phyloP scores from a whole-genome alignment of 2,797 vertebrate genomes.

The Percopsis omiscomaycus region DNA sequence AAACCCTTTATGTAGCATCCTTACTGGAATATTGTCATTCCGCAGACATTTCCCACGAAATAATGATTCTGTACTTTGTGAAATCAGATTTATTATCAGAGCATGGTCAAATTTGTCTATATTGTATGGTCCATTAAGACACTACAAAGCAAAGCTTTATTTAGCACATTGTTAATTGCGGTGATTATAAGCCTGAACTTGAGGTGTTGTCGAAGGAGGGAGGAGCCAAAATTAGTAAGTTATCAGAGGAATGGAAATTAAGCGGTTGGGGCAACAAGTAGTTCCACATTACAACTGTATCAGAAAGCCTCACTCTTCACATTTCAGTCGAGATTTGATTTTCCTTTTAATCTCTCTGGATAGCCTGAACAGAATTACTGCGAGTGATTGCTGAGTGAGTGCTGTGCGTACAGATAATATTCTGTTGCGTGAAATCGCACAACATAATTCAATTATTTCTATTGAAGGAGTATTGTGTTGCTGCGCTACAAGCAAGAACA shows the following conservation, averaged over 20 bases:
- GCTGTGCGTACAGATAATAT: slow-evolving; percentile 57
- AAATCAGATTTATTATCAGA: slow-evolving; percentile 76
- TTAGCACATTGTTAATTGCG: slow-evolving; percentile 71
- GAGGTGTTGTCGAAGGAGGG: slow-evolving; percentile 54
- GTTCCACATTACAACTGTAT: slow-evolving; percentile 7
- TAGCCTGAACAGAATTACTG: slow-evolving; percentile 52
- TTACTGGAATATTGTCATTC: too few species aligned
- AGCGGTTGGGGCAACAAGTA: slow-evolving; percentile 21
- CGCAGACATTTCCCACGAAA: too few species aligned
- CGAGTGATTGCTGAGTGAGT: slow-evolving; percentile 53
- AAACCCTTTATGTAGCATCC: too few species aligned
- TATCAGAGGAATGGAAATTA: slow-evolving; percentile 52
- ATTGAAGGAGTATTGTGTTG: slow-evolving; percentile 45
- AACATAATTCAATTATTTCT: slow-evolving; percentile 61
- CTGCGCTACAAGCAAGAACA: slow-evolving; percentile 37
- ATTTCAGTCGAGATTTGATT: slow-evolving; percentile 41
- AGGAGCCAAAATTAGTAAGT: slow-evolving; percentile 57
- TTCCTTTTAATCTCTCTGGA: slow-evolving; percentile 48
- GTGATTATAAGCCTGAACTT: slow-evolving; percentile 71
- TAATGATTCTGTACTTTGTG: slow-evolving; percentile 73
- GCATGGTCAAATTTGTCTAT: slow-evolving; percentile 71
- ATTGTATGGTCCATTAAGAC: slow-evolving; percentile 65
- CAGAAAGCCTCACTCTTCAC: slow-evolving; percentile 13
- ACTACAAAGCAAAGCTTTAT: slow-evolving; percentile 67
- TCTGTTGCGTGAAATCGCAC: slow-evolving; percentile 41